A percentile compares a stretch with the other conserved stretches of the same genome.
phyloP scores from a whole-genome alignment of 2,797 vertebrate genomes.

The Ctenosaura bakeri region DNA sequence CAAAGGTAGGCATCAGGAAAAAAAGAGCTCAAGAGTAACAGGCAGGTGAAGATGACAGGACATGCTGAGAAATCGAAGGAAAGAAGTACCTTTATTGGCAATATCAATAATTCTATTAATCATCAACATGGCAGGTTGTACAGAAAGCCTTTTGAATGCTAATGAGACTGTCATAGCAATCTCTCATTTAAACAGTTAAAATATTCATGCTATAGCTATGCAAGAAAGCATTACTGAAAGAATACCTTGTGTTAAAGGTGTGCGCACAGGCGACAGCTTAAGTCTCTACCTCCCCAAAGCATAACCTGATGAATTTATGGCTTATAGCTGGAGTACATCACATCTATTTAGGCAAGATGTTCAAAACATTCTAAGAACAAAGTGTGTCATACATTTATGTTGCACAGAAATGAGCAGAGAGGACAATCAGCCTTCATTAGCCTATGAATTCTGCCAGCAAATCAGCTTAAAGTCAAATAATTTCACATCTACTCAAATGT shows the following conservation, averaged over 20 bases:
- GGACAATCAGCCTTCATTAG: neutral
- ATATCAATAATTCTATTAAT: constrained; percentile 44
- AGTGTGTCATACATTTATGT: neutral
- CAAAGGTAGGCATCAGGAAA: neutral
- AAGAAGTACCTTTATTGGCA: constrained; percentile 11
- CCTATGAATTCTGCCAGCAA: neutral
- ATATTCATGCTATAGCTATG: neutral
- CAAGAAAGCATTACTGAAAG: constrained; percentile 8
- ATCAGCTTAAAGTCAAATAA: neutral
- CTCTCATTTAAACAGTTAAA: constrained; percentile 28
- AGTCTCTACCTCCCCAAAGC: neutral
- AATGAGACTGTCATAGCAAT: constrained; percentile 22
- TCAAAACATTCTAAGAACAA: neutral
- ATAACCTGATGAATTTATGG: constrained; percentile 14
- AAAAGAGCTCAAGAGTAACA: neutral
- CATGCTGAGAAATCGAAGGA: neutral
- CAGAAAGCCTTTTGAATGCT: constrained; percentile 30
- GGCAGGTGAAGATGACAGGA: neutral
- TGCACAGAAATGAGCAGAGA: neutral
- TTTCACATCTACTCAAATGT: neutral
- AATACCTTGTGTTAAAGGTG: neutral
- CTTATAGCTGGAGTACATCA: constrained; percentile 10
- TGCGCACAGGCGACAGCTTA: neutral
- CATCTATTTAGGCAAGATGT: constrained; percentile 13
- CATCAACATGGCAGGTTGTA: constrained; percentile 20